Conservation (phyloP, 2,113 vertebrate genomes). For the Perognathus longimembris region DNA sequence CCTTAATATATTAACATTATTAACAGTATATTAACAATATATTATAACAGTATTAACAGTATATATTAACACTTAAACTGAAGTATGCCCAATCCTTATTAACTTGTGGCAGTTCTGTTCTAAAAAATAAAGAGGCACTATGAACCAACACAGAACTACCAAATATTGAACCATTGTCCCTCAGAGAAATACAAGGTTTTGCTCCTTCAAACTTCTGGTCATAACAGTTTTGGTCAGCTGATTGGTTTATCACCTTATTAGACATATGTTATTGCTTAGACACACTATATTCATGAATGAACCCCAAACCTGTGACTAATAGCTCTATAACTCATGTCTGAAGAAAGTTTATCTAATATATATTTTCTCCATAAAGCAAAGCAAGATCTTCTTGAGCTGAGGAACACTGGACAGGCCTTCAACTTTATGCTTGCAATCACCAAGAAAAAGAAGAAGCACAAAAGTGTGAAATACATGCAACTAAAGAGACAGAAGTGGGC, state of each 20-base stretch:
- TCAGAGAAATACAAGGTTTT: neutral
- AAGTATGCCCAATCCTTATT: neutral
- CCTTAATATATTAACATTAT: neutral
- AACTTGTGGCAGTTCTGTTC: neutral
- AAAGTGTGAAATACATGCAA: neutral
- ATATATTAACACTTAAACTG: neutral
- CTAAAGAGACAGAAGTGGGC: neutral
- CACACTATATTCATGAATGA: neutral
- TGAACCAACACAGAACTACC: neutral
- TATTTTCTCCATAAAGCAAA: neutral
- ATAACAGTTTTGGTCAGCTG: neutral
- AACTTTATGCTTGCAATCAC: neutral
- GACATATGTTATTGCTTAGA: neutral
- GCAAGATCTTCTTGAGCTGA: neutral
- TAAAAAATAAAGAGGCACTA: too few species aligned
- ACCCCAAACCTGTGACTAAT: neutral
- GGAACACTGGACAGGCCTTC: neutral
- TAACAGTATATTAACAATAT: neutral
- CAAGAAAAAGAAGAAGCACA: neutral
- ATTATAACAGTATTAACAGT: neutral
- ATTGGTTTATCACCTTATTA: neutral
- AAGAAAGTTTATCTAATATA: neutral
- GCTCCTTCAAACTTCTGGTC: neutral
- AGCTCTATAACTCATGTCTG: neutral
- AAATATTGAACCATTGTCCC: neutral